Percentiles rank a stretch among this genome's conserved stretches.
phyloP scores from a whole-genome alignment of 2,888 invertebrate genomes.

The Neoaliturus tenellus region DNA sequence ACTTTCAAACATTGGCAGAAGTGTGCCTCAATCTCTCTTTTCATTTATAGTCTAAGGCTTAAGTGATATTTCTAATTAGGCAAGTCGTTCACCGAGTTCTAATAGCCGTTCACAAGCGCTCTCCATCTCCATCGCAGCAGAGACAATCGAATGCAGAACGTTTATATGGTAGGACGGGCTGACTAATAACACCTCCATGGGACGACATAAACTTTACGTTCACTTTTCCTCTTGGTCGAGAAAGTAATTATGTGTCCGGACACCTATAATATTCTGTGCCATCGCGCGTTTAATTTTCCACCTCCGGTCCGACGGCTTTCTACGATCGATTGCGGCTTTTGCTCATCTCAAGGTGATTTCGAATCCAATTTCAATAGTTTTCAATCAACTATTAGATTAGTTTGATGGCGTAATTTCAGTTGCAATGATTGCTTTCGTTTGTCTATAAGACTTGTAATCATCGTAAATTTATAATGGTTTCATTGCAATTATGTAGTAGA shows the following conservation, averaged over 20 bases:
- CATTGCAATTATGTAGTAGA: too few species aligned
- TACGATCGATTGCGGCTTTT: constrained; percentile 1
- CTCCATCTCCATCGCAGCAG: too few species aligned
- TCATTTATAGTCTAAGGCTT: too few species aligned
- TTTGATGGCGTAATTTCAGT: not conserved
- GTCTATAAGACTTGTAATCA: too few species aligned
- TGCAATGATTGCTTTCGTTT: too few species aligned
- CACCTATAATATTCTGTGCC: constrained; percentile 18
- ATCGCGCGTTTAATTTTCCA: not conserved
- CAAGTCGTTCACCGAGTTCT: too few species aligned
- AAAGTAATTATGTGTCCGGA: constrained; percentile 5
- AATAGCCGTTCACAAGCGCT: too few species aligned
- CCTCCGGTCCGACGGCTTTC: not conserved
- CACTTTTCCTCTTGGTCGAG: not conserved
- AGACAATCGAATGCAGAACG: not conserved
- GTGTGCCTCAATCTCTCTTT: too few species aligned
- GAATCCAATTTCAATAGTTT: not conserved
- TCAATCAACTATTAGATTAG: not conserved
- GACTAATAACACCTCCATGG: not conserved
- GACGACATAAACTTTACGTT: not conserved
- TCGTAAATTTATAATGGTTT: too few species aligned
- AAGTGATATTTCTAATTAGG: too few species aligned
- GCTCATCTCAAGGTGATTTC: not conserved
- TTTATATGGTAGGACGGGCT: not conserved
- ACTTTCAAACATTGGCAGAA: too few species aligned